Base-by-base conservation (phyloP, 2,888 invertebrate genomes). In the Drosophila birchii region DNA sequence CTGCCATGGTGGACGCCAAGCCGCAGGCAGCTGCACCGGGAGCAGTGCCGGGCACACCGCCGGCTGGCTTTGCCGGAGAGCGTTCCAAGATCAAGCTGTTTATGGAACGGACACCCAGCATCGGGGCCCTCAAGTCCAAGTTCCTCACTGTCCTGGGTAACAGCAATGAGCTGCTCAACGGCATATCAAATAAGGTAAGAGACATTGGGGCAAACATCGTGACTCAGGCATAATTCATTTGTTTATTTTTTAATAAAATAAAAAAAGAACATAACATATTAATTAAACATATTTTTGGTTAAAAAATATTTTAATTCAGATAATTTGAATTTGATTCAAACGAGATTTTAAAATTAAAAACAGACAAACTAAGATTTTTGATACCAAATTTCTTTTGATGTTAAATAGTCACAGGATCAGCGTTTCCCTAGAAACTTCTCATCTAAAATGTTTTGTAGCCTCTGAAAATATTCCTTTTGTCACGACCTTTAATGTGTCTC, bases 161-260 rank as follows among this genome's bases (percentile, higher is more conserved):
- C 74, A 93, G 93, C 78, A 93, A 93, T 73, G 93, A 93, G 80
- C 86, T 93, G 61, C 89, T 93, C 64, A 93, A 92, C 74, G 93
- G 93, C 45, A 92, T 93, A 79, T 93, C 93, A 34, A 93, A 93
- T 84, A 93, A 93, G 92, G 93, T 93, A 86, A 78, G 89, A 5
- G 14, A 34, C 12, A 12, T 18, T 36, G 44, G 67, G 29, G 43
- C 23, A 32, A 14, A 3, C 16, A 49, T 11, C 47, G 60, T 41
- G 73, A 58, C 34, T 43, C 63, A 45, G 63, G 59, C 4, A 1
- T 3, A n/a, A n/a, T 12, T 8, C 12, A 23, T 23, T 23, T 1
- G 7, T 34, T 16, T 1, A 14, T 2, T 2, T 51, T 8, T 14
- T 20, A 34, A 20, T 20, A 2, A 51, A 16, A 1, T n/a, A 5